phyloP scores from a whole-genome alignment of 1,140 invertebrate species.

The Magallana angulata region DNA sequence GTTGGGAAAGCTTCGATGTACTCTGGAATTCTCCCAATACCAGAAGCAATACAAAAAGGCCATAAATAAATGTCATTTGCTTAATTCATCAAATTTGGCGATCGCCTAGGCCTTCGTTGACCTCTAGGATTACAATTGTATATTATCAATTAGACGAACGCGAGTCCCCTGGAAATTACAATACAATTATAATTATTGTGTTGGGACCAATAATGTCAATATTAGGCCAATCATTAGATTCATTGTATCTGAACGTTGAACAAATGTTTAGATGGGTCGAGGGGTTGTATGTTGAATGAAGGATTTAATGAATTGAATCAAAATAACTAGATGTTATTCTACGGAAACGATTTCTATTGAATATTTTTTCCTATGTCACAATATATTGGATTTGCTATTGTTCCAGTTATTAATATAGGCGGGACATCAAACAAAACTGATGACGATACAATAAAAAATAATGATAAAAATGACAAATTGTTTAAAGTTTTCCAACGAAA shows the following conservation, averaged over 20 bases:
- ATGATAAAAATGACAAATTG: no score
- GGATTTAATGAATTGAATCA: no score
- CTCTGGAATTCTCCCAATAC: background rate
- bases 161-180: slow-evolving; percentile 12
- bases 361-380: no score
- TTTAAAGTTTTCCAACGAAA: no score
- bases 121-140: slow-evolving; percentile 4
- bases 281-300: background rate
- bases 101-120: background rate
- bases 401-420: no score
- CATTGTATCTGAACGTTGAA: slow-evolving; percentile 6
- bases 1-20: background rate
- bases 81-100: slow-evolving; percentile 25
- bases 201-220: slow-evolving; percentile 1
- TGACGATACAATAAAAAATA: no score
- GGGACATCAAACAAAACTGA: no score
- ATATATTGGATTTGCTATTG: no score
- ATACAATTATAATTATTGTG: slow-evolving; percentile 33
- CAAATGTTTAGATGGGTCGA: background rate
- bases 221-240: background rate
- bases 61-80: slow-evolving; percentile 34
- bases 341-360: no score
- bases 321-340: no score
- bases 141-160: slow-evolving; percentile 14
- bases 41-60: background rate